Percentiles rank a stretch among this genome's conserved stretches.
Evolutionary conservation across 37 sponge, comb jelly and placozoan species (phyloP).

Genomic region (Ephydatia muelleri): DNA sequence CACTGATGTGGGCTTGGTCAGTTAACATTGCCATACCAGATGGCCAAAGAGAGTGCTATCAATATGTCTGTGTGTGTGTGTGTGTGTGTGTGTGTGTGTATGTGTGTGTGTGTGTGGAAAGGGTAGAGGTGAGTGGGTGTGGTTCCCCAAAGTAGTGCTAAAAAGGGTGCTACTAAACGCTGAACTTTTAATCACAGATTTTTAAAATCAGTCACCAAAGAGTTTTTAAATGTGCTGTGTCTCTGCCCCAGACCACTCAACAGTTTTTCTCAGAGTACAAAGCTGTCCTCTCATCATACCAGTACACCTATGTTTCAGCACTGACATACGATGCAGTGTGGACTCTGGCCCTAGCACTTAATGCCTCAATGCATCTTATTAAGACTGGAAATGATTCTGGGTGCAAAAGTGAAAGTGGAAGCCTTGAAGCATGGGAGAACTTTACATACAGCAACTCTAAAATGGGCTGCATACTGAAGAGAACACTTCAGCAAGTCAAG

Average conservation of each 20-base stretch:
- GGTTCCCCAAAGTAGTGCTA: no score
- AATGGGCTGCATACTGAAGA: conserved; percentile 30
- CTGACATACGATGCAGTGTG: conserved; percentile 47
- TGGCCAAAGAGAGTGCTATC: no score
- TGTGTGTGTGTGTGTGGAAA: no score
- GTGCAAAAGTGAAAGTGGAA: neutral
- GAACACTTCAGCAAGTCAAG: conserved; percentile 3
- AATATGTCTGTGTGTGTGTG: no score
- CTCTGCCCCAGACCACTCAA: neutral
- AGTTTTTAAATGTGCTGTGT: no score
- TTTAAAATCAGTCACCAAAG: no score
- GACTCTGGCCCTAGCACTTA: conserved; percentile 38
- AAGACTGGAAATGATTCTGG: neutral
- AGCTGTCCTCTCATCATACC: neutral
- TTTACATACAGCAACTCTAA: conserved; percentile 19
- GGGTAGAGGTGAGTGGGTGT: no score
- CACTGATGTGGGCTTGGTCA: neutral
- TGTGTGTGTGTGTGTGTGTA: neutral
- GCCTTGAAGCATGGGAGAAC: conserved; percentile 12
- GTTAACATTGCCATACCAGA: no score
- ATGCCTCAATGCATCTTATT: conserved; percentile 1
- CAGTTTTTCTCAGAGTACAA: neutral
- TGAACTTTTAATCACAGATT: no score
- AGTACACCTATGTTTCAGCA: neutral
- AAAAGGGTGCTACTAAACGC: no score